Evolutionary conservation across 2,113 vertebrate genomes (phyloP).

Genomic region (Mastomys coucha): DNA sequence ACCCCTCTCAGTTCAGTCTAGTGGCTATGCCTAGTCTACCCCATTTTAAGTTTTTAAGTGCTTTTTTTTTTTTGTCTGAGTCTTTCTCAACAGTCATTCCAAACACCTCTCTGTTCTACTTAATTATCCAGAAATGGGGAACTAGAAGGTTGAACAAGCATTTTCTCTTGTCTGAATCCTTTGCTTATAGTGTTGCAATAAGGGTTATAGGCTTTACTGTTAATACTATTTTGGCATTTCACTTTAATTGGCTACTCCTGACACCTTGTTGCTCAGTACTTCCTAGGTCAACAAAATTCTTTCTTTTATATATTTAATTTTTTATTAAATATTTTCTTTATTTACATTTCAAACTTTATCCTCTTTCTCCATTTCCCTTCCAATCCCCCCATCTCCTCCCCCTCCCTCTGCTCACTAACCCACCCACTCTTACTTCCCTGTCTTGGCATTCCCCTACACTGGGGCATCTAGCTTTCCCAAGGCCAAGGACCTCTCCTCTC

Average conservation of each 20-base stretch:
- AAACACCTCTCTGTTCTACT: background rate
- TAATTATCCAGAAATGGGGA: background rate
- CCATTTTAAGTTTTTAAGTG: no score
- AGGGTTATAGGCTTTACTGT: conserved; percentile 14
- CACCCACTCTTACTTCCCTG: no score
- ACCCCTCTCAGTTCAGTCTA: background rate
- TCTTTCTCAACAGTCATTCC: background rate
- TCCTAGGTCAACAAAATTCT: background rate
- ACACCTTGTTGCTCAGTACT: background rate
- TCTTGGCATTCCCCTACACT: no score
- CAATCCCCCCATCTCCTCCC: no score
- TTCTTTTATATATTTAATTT: no score
- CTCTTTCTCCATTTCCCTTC: no score
- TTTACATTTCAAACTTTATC: no score
- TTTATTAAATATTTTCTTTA: no score
- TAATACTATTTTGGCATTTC: conserved; percentile 14
- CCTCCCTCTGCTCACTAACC: no score
- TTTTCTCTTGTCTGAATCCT: background rate
- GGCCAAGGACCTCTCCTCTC: no score
- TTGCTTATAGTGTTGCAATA: conserved; percentile 1
- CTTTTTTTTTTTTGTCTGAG: background rate
- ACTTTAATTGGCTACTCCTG: background rate
- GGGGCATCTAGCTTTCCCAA: no score
- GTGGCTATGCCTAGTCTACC: background rate
- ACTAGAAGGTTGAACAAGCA: background rate